Evolutionary conservation across 2,113 vertebrate genomes (phyloP).

Genomic region (Gnathonemus longibarbis): DNA sequence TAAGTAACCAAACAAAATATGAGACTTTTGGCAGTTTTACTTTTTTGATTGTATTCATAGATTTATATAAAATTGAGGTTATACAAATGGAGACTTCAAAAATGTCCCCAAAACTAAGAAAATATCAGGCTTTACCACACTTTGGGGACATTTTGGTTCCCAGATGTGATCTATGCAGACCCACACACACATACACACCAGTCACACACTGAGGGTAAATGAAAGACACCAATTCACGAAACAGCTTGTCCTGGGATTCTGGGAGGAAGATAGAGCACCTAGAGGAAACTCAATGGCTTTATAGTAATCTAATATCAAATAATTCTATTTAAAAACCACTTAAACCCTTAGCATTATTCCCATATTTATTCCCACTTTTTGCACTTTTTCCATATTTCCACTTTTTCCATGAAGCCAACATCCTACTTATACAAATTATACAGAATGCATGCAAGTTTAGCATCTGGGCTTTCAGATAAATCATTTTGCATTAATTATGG

Average conservation of each 20-base stretch:
- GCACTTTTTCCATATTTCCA: too few relatives aligned
- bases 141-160: too few relatives aligned
- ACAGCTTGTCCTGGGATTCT: background rate
- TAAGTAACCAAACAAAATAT: too few relatives aligned
- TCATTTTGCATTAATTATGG: background rate
- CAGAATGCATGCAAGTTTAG: background rate
- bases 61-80: background rate
- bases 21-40: too few relatives aligned
- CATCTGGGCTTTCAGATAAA: background rate
- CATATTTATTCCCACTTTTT: background rate
- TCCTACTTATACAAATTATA: background rate
- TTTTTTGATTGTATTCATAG: too few relatives aligned
- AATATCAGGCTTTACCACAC: background rate
- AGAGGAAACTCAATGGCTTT: background rate
- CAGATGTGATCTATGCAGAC: too few relatives aligned
- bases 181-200: background rate
- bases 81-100: background rate
- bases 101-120: background rate
- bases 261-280: background rate
- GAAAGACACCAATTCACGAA: background rate
- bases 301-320: background rate
- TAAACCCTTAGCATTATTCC: background rate
- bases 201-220: background rate
- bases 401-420: background rate
- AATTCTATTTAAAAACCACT: background rate